phyloP scores from a whole-genome alignment of 2,113 vertebrate genomes.

The Phalacrocorax brasilianus region DNA sequence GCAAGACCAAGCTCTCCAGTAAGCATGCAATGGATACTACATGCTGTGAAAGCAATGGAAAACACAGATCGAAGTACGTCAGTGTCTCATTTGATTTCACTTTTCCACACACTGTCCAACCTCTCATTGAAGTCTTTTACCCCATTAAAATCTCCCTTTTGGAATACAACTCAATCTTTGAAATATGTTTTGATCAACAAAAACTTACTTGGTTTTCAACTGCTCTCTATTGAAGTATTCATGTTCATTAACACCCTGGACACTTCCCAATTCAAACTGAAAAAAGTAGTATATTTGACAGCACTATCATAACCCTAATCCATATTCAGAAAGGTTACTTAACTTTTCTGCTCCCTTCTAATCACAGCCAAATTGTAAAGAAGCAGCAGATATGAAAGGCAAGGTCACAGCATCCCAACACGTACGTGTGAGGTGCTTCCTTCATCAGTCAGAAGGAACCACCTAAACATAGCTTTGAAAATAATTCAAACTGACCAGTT shows the following conservation, averaged over 20 bases:
- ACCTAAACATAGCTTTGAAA: neutral
- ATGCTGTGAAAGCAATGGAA: neutral
- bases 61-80: neutral
- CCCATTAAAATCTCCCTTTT: neutral
- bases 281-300: neutral
- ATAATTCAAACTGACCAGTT: neutral
- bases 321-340: neutral
- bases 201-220: neutral
- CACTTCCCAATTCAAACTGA: neutral
- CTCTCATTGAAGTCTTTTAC: neutral
- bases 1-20: neutral
- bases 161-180: neutral
- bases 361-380: neutral
- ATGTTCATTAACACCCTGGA: neutral
- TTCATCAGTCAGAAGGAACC: neutral
- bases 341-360: neutral
- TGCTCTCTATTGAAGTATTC: neutral
- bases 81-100: neutral
- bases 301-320: neutral
- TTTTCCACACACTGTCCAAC: neutral
- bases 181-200: neutral
- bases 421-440: neutral
- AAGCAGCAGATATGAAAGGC: neutral
- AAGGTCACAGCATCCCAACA: neutral
- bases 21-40: neutral